Conservation (phyloP, 2,888 invertebrate species). For the Tetheella fluctuosa region DNA sequence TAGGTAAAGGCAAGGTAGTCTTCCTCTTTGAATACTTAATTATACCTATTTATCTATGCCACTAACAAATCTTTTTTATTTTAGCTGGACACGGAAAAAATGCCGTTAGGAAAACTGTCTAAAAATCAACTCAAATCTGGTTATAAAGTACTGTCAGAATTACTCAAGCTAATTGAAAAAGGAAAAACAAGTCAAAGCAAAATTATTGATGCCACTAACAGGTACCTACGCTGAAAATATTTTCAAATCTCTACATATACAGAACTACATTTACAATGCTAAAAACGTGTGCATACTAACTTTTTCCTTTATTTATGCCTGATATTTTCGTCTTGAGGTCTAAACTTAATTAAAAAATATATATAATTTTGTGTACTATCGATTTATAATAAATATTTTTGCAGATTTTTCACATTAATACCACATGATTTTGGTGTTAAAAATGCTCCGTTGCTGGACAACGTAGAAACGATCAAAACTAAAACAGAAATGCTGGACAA, state of each 20-base stretch:
- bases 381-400: no score
- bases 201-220: constrained; percentile 94
- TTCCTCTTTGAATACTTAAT: no score
- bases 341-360: no score
- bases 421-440: constrained; percentile 97
- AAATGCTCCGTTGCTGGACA: constrained; percentile 92
- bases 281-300: no score
- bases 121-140: constrained; percentile 95
- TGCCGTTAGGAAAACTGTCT: constrained; percentile 98
- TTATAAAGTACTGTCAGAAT: constrained; percentile 90
- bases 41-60: no score
- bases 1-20: no score
- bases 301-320: neutral
- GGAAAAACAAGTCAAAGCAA: constrained; percentile 71
- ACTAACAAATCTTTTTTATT: constrained; percentile 17
- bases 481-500: constrained; percentile 95
- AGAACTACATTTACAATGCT: neutral
- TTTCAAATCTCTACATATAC: neutral
- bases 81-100: constrained; percentile 96
- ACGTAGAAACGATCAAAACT: constrained; percentile 86
- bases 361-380: no score
- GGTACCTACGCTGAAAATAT: constrained; percentile 52
- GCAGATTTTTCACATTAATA: constrained; percentile 95
- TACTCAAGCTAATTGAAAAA: constrained; percentile 84
- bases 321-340: no score